Evolutionary conservation across 1,140 invertebrate genomes (phyloP), one percentile per base, ranked within the genome.

Genomic region (Aricia agestis): DNA sequence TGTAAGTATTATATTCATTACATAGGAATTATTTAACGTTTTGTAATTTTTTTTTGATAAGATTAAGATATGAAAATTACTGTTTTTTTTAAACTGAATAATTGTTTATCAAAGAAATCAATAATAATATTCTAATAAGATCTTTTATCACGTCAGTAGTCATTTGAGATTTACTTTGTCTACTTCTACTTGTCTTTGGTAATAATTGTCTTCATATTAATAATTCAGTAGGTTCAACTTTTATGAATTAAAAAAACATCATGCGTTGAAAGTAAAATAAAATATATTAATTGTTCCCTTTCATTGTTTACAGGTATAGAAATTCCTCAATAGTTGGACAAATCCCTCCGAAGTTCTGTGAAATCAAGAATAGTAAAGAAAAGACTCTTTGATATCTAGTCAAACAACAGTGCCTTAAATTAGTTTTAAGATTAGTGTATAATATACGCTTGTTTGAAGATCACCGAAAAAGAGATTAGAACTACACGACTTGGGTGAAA

Each of bases 361-460:
- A 78, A 80, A 84, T 77, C 18, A 63, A 79, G 76, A 82, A 82
- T 85, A 82, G 81, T 83, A 78, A 85, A 82, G 81, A 88, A 84
- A 87, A 89, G 85, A 89, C 86, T 89, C 80, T 89, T 80, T 72
- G 77, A 81, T 82, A 78, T 91, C 89, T 91, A 91, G 89, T 91
- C 89, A 91, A 87, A 78, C 73, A 74, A 75, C 85, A 89, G 87
- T 89, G 88, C 86, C 86, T 89, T 89, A 82, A 76, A 77, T 75
- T 81, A 80, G 69, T 70, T 74, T 68, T 78, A 78, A 76, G 73
- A 70, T 69, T 72, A 81, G 73, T 76, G 69, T 25, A 32, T 69
- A 72, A 52, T 76, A 72, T 32, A 70, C 59, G 59, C 59, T 63
- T 63, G 18, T 19, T 6, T 13, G 19, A 18, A 63, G 18, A 18